Evolutionary conservation across 2,113 vertebrate genomes (phyloP), one percentile per base, ranked within the genome.

Genomic region (Suncus etruscus): DNA sequence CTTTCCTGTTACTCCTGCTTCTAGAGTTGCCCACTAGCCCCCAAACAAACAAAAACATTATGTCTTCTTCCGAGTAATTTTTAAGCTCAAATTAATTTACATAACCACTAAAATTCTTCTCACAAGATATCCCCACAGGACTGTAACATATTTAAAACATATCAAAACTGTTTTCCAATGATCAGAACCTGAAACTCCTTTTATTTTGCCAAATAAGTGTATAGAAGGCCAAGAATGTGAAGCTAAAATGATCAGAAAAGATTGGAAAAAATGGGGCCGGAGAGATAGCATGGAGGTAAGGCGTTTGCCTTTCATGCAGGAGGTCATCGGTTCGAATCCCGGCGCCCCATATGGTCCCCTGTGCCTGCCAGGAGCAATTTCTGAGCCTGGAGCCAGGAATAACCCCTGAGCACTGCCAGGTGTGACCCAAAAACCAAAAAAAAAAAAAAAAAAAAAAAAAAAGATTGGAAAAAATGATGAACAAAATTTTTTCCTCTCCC

Each of bases 261-360:
- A 80, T 70, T 89, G 91, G 84, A 92, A 93, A 81, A 94, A 85
- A 48, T 9, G 11, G n/a, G n/a, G n/a, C n/a, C n/a, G n/a, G n/a
- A n/a, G n/a, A n/a, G n/a, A n/a, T n/a, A n/a, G n/a, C n/a, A n/a
- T n/a, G n/a, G n/a, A n/a, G n/a, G n/a, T n/a, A n/a, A n/a, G n/a
- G n/a, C n/a, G n/a, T n/a, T n/a, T n/a, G n/a, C n/a, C n/a, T n/a
- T n/a, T n/a, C n/a, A n/a, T n/a, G n/a, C n/a, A n/a, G n/a, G n/a
- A n/a, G n/a, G n/a, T n/a, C n/a, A n/a, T n/a, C n/a, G n/a, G n/a
- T n/a, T n/a, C n/a, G n/a, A n/a, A n/a, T n/a, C n/a, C n/a, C n/a
- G n/a, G n/a, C n/a, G n/a, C n/a, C n/a, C n/a, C n/a, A n/a, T n/a
- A n/a, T n/a, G n/a, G n/a, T n/a, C n/a, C n/a, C n/a, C n/a, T n/a